These are phyloP conservation scores for Loriculus beryllinus DNA, from an alignment of 2,797 vertebrate species.

Conservation along the genomic window DNA sequence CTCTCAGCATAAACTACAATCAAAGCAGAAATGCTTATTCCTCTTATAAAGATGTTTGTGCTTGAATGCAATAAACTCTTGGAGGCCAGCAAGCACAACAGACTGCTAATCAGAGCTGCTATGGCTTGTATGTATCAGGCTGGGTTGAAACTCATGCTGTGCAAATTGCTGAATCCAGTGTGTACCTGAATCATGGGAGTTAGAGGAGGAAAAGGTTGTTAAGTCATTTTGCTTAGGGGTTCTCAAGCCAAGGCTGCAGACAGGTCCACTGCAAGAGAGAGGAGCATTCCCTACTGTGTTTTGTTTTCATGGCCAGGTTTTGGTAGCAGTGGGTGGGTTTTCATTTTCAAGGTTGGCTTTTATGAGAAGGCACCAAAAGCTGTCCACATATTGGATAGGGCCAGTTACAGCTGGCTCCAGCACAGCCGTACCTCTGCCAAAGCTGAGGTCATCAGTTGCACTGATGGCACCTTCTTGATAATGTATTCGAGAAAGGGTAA, in stretches of 20 bases:
- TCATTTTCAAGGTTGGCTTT: background rate
- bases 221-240: background rate
- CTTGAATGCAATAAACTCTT: background rate
- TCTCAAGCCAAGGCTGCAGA: background rate
- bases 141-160: constrained; percentile 23
- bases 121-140: background rate
- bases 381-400: background rate
- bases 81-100: background rate
- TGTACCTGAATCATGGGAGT: background rate
- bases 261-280: background rate
- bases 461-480: too few species aligned
- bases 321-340: background rate
- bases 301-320: background rate
- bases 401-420: background rate
- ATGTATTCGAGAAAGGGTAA: background rate
- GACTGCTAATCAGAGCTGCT: constrained; percentile 17
- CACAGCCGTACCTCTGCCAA: background rate
- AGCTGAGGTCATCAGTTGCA: background rate
- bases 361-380: background rate
- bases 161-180: constrained; percentile 41
- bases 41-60: background rate
- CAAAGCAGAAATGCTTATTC: background rate
- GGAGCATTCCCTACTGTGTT: background rate
- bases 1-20: background rate
- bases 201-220: background rate